These are phyloP conservation scores for Lobophora halterata DNA, from an alignment of 2,888 invertebrate species.

Conservation along the genomic window DNA sequence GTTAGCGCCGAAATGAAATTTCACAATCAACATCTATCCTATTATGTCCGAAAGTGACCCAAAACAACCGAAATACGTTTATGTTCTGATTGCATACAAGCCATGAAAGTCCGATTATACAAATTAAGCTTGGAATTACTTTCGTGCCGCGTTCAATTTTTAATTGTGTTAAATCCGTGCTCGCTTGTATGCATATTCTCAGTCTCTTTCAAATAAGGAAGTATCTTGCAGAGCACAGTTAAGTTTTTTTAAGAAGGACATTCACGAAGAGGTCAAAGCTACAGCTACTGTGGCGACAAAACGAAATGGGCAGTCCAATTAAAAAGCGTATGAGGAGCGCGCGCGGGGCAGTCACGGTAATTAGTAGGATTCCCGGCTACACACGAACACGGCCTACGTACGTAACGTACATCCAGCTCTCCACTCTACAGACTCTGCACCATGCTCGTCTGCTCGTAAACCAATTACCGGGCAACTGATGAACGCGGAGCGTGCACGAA, in stretches of 20 bases:
- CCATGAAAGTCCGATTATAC: constrained; percentile 15
- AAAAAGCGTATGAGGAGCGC: constrained; percentile 34
- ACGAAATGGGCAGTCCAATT: constrained; percentile 56
- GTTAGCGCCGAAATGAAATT: constrained; percentile 34
- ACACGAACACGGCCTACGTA: constrained; percentile 45
- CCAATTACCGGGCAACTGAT: constrained; percentile 72
- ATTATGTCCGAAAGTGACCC: constrained; percentile 30
- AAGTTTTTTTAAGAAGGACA: constrained; percentile 15
- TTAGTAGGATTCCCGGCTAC: constrained; percentile 62
- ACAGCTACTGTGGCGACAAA: constrained; percentile 37
- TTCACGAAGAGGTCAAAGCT: constrained; percentile 24
- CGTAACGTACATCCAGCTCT: constrained; percentile 1
- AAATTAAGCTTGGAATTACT: constrained; percentile 11
- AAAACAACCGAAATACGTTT: constrained; percentile 14
- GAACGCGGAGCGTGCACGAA: constrained; percentile 62
- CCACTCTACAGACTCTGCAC: constrained; percentile 34
- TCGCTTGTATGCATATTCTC: constrained; percentile 5
- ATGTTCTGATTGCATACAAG: not conserved
- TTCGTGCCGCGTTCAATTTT: constrained; percentile 9
- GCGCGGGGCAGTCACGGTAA: constrained; percentile 53
- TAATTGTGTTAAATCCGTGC: constrained; percentile 9
- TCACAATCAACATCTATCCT: constrained; percentile 26
- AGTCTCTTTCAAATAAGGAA: constrained; percentile 11
- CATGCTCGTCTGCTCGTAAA: constrained; percentile 54
- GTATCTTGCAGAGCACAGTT: constrained; percentile 10